Conservation (phyloP, 2,888 invertebrate genomes). For the Caenorhabditis zanzibari region DNA sequence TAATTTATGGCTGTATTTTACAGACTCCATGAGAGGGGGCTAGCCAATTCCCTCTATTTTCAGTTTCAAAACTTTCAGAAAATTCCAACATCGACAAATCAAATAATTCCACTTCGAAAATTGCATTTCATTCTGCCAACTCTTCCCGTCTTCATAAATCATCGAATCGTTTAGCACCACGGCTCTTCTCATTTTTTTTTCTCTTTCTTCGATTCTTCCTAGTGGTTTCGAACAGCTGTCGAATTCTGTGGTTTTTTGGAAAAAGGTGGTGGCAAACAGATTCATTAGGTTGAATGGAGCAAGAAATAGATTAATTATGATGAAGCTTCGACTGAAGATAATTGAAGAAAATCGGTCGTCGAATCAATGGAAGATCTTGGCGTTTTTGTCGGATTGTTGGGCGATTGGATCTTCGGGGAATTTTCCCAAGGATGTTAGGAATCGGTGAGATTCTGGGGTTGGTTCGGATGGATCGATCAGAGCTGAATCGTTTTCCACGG, state of each 20-base stretch:
- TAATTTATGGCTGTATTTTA: too few species aligned
- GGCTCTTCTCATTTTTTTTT: constrained; percentile 4
- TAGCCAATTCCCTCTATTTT: too few species aligned
- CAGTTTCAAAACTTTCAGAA: too few species aligned
- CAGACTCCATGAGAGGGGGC: too few species aligned
- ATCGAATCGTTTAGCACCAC: constrained; percentile 47
- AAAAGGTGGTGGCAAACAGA: constrained; percentile 31
- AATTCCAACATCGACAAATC: too few species aligned
- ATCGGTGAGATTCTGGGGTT: too few species aligned
- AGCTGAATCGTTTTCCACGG: too few species aligned
- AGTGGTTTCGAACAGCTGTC: constrained; percentile 9
- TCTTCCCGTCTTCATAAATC: constrained; percentile 28
- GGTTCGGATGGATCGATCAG: too few species aligned
- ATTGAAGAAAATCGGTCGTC: not conserved
- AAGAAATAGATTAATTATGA: constrained; percentile 23
- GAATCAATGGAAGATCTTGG: not conserved
- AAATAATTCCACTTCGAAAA: not conserved
- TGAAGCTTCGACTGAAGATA: not conserved
- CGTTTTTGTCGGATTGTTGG: not conserved
- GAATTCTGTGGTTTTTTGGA: not conserved
- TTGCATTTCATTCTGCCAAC: not conserved
- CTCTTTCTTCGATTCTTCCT: not conserved
- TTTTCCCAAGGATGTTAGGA: too few species aligned
- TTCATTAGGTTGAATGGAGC: constrained; percentile 13
- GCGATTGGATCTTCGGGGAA: too few species aligned